Evolutionary conservation across 2,797 vertebrate genomes (phyloP), one percentile per base, ranked within the genome.

Genomic region (Zalophus californianus): DNA sequence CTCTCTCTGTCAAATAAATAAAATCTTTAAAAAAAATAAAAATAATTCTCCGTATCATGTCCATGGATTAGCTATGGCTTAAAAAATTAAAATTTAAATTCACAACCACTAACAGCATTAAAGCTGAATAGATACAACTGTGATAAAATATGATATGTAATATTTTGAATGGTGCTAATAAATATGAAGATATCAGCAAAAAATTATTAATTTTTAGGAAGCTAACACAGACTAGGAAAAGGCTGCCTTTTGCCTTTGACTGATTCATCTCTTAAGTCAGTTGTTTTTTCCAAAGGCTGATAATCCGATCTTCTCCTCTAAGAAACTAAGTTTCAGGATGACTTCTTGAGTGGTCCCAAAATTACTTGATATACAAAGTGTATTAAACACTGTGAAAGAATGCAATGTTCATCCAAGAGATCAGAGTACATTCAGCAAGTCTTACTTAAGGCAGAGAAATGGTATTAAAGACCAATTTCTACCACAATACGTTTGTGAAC

Each of bases 321-420:
- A 77, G 32, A 80, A 78, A 48, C 10, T 88, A 85, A 95, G 27
- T 92, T 95, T 95, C 79, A 90, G 41, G 20, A 70, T 35, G 16
- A 83, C 56, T 56, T 96, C 50, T 79, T 93, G 60, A 84, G 41
- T 91, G 20, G 60, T 83, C 41, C 92, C 79, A 90, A 96, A 94
- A 78, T 56, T 85, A 25, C 48, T 73, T 89, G 54, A 29, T 32
- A 58, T 50, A 60, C 54, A 78, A 3, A 64, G 2, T 54, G 32
- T 70, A 91, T 54, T 86, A 86, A 86, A 89, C n/a, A 58, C 38
- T 66, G 18, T 48, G 44, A 73, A 93, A 96, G 73, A 91, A 96
- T 60, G 8, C 87, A 83, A 80, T 1, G 44, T 23, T 86, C 35
- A 86, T 56, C 27, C 52, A 73, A 75, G 16, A 83, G 14, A 73